phyloP scores from a whole-genome alignment of 2,888 invertebrate species.

The Plebejus argus region DNA sequence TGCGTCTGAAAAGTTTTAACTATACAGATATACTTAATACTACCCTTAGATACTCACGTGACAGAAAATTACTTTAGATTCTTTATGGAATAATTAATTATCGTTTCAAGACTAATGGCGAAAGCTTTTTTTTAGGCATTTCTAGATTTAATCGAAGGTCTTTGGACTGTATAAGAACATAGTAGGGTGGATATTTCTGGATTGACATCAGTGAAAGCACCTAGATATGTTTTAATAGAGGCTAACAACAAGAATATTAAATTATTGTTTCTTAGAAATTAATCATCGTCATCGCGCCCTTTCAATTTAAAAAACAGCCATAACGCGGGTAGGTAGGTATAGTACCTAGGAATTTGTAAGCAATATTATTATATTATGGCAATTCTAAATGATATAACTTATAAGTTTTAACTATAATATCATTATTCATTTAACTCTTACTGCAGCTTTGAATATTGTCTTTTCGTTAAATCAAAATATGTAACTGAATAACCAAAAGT shows the following conservation, averaged over 20 bases:
- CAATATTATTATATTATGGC: no score
- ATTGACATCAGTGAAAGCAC: constrained; percentile 65
- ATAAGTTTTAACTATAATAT: no score
- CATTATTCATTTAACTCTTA: background rate
- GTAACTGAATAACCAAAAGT: background rate
- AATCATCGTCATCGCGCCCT: background rate
- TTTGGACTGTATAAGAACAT: constrained; percentile 52
- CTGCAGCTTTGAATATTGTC: background rate
- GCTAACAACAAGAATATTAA: background rate
- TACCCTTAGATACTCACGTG: no score
- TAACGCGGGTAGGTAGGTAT: no score
- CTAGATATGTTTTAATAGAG: constrained; percentile 33
- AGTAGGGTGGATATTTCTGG: constrained; percentile 59
- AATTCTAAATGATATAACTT: no score
- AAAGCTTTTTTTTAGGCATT: constrained; percentile 19
- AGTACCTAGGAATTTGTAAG: no score
- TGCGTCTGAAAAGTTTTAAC: no score
- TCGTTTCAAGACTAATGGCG: background rate
- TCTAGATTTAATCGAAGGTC: constrained; percentile 45
- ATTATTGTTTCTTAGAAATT: background rate
- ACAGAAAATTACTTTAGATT: no score
- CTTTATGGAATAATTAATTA: no score
- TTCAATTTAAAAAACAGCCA: no score
- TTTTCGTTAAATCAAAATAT: background rate
- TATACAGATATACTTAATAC: no score